These are phyloP conservation scores for Sciurus vulgaris DNA, from an alignment of 2,797 vertebrate genomes.

Conservation along the genomic window DNA sequence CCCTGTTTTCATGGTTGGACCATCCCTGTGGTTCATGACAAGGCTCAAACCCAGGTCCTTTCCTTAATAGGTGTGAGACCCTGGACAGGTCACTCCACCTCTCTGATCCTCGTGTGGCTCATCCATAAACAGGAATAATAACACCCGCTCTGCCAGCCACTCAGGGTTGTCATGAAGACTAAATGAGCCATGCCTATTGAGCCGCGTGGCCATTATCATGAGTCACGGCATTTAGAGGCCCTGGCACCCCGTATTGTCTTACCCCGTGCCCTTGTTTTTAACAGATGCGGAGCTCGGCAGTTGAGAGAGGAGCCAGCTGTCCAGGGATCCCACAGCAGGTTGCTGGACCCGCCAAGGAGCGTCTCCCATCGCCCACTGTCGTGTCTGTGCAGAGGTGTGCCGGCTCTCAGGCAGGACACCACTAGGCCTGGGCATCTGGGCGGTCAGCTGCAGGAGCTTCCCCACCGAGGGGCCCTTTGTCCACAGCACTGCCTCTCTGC, in stretches of 20 bases:
- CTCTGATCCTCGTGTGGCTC: not conserved
- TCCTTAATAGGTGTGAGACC: not conserved
- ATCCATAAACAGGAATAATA: conserved; percentile 63
- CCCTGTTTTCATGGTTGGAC: not conserved
- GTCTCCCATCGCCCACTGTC: not conserved
- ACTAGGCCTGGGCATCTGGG: not conserved
- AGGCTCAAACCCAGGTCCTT: not conserved
- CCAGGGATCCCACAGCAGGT: not conserved
- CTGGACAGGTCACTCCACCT: not conserved
- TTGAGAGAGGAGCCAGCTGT: not conserved
- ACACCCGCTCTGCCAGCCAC: not conserved
- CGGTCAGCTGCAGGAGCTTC: not conserved
- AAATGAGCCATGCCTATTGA: not conserved
- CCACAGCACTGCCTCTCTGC: not conserved
- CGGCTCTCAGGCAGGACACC: fast-evolving
- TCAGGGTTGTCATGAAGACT: conserved; percentile 1
- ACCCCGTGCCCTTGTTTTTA: not conserved
- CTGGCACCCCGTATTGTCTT: not conserved
- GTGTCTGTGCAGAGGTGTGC: fast-evolving
- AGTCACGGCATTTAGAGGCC: conserved; percentile 76
- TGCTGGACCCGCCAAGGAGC: not conserved
- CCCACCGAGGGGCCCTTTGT: fast-evolving
- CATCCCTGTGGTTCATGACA: not conserved
- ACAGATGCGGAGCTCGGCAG: conserved; percentile 36
- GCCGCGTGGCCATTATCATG: conserved; percentile 41